Percentiles rank a stretch among this genome's conserved stretches.
Evolutionary conservation across 2,888 invertebrate genomes (phyloP).

Genomic region (Matsumyia berberina): DNA sequence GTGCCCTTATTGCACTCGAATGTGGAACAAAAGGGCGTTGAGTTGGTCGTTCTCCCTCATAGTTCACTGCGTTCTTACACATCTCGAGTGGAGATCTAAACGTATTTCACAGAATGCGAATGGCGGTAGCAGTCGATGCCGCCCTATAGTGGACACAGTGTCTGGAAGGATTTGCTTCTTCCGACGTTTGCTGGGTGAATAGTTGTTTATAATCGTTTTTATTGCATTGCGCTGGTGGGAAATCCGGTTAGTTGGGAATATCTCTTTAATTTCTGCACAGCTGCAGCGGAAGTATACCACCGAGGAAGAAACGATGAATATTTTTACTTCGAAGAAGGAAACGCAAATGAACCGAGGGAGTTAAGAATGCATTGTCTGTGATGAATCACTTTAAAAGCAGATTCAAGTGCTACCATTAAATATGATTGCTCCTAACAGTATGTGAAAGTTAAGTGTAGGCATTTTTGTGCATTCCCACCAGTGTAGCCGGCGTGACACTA

Average conservation of each 20-base stretch:
- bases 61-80: slow-evolving; percentile 1
- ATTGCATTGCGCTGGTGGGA: neutral
- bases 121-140: neutral
- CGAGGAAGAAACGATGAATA: neutral
- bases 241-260: neutral
- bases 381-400: too few relatives aligned
- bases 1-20: slow-evolving; percentile 55
- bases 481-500: too few relatives aligned
- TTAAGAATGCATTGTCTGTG: neutral
- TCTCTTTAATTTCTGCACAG: too few relatives aligned
- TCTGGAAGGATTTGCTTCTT: slow-evolving; percentile 42
- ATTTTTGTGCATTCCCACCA: too few relatives aligned
- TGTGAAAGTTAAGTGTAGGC: neutral
- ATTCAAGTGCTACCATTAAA: neutral
- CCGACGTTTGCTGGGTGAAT: slow-evolving; percentile 30
- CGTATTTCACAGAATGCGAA: slow-evolving; percentile 38
- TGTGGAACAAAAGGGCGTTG: slow-evolving; percentile 66
- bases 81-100: slow-evolving; percentile 51
- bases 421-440: neutral
- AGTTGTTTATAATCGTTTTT: slow-evolving; percentile 5
- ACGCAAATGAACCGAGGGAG: neutral
- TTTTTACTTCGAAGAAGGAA: slow-evolving; percentile 23
- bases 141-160: slow-evolving; percentile 15
- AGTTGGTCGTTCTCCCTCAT: slow-evolving; percentile 6
- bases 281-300: slow-evolving; percentile 39